Conservation (phyloP, 2,797 vertebrate genomes). For the Spinus pinus region DNA sequence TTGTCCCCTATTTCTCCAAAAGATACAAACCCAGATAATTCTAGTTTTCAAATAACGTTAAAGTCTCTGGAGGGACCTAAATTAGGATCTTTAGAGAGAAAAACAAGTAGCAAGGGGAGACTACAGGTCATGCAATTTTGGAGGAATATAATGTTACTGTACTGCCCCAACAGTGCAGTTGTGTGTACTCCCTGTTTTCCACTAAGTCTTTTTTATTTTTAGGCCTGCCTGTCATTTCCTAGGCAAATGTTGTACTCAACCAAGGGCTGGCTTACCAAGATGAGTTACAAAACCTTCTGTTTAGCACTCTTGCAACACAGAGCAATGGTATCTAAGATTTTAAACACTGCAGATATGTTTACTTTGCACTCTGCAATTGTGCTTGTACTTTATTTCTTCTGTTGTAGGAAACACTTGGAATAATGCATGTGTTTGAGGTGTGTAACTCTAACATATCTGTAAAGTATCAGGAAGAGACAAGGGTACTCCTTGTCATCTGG, state of each 20-base stretch:
- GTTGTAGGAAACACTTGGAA: neutral
- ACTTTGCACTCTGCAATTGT: neutral
- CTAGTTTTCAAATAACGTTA: neutral
- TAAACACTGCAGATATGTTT: neutral
- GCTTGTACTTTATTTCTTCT: neutral
- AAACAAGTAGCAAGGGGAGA: neutral
- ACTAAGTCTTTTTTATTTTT: constrained; percentile 62
- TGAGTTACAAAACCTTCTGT: constrained; percentile 40
- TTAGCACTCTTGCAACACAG: constrained; percentile 1
- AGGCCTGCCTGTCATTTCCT: constrained; percentile 38
- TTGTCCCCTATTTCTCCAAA: neutral
- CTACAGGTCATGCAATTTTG: neutral
- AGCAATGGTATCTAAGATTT: neutral
- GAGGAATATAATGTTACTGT: neutral
- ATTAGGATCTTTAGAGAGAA: neutral
- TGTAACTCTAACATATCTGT: neutral
- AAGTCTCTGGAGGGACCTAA: neutral
- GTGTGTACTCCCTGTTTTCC: constrained; percentile 5
- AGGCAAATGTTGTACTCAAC: constrained; percentile 22
- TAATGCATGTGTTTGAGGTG: neutral
- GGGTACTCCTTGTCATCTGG: neutral
- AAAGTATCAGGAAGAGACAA: neutral
- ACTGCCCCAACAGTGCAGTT: neutral
- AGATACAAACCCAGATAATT: neutral
- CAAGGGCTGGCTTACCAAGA: constrained; percentile 35